phyloP scores from a whole-genome alignment of 37 sponge, comb jelly and placozoan genomes.

The Chondrilla cf. caribensis region DNA sequence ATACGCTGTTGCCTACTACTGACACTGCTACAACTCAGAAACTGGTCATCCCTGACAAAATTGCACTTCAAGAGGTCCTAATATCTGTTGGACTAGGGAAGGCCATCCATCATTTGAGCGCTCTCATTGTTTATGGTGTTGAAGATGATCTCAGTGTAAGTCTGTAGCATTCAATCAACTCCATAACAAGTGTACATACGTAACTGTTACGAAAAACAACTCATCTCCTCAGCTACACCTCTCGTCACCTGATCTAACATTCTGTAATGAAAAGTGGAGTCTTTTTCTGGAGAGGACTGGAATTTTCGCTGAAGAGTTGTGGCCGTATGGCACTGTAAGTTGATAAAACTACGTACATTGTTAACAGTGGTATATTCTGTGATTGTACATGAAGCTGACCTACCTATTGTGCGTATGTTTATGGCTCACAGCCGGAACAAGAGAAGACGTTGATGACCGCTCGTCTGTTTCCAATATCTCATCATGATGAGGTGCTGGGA shows the following conservation, averaged over 20 bases:
- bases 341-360: too few species aligned
- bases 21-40: background rate
- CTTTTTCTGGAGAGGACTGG: slow-evolving; percentile 70
- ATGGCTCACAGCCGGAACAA: slow-evolving; percentile 19
- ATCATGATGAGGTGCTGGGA: slow-evolving; percentile 22
- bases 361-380: too few species aligned
- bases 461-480: slow-evolving; percentile 48
- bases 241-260: slow-evolving; percentile 36
- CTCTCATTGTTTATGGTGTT: slow-evolving; percentile 58
- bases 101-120: slow-evolving; percentile 4
- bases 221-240: slow-evolving; percentile 20
- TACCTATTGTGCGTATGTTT: too few species aligned
- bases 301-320: slow-evolving; percentile 53
- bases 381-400: too few species aligned
- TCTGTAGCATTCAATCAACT: too few species aligned
- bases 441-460: slow-evolving; percentile 51
- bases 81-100: slow-evolving; percentile 33
- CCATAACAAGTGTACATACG: too few species aligned
- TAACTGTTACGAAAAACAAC: too few species aligned
- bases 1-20: background rate
- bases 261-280: slow-evolving; percentile 72
- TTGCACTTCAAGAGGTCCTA: slow-evolving; percentile 57
- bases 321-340: slow-evolving; percentile 54
- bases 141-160: slow-evolving; percentile 55
- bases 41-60: slow-evolving; percentile 39